Conservation (phyloP, 2,797 vertebrate species). For the Valencia hispanica region DNA sequence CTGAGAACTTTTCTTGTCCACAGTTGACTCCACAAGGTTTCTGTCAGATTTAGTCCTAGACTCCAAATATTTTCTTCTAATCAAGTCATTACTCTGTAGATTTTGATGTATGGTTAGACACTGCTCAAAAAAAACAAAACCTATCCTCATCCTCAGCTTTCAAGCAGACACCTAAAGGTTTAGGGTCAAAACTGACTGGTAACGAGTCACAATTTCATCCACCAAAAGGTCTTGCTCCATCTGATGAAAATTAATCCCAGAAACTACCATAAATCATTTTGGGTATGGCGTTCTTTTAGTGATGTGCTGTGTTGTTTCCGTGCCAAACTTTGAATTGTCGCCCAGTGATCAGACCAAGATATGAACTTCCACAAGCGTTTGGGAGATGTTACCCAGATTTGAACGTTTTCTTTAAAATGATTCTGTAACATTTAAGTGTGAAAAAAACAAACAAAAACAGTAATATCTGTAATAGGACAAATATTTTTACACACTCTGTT, state of each 20-base stretch:
- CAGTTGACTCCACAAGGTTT: neutral
- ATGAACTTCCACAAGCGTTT: neutral
- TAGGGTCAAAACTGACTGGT: neutral
- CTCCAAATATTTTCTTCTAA: neutral
- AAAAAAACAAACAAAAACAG: neutral
- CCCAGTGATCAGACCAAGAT: neutral
- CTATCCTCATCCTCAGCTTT: neutral
- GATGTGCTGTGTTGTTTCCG: neutral
- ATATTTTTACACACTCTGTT: neutral
- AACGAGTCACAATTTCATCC: neutral
- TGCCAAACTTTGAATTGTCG: neutral
- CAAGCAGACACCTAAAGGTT: neutral
- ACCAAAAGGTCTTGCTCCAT: neutral
- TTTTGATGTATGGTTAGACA: neutral
- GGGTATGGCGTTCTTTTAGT: neutral
- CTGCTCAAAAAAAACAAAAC: neutral
- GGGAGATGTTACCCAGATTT: neutral
- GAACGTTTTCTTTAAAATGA: neutral
- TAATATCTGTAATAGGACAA: neutral
- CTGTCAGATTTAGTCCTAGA: neutral
- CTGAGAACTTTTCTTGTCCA: neutral
- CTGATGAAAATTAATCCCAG: neutral
- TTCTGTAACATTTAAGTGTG: neutral
- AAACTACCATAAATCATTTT: neutral
- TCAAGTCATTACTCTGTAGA: neutral